phyloP scores from a whole-genome alignment of 2,113 vertebrate species.

The Nycticryphes semicollaris region DNA sequence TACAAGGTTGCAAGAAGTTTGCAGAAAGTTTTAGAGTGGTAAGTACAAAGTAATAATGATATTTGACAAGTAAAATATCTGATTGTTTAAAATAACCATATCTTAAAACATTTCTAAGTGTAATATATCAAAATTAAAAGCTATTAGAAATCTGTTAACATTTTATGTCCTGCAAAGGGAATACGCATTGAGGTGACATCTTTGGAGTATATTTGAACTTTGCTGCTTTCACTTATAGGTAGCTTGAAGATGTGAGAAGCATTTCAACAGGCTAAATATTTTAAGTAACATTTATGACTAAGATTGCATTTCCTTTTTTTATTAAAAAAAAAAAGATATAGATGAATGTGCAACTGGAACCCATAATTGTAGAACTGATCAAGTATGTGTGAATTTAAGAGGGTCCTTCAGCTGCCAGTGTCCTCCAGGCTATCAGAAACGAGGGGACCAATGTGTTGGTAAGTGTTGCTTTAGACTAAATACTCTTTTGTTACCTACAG shows the following conservation, averaged over 20 bases:
- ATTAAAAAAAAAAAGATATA: conserved; percentile 78
- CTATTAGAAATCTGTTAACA: background rate
- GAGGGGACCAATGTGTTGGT: conserved; percentile 91
- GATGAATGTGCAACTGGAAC: conserved; percentile 88
- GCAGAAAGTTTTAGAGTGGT: background rate
- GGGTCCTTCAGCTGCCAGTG: conserved; percentile 93
- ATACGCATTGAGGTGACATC: background rate
- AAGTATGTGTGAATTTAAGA: conserved; percentile 89
- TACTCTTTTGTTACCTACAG: background rate
- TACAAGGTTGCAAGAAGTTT: background rate
- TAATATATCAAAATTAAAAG: background rate
- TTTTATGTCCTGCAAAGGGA: background rate
- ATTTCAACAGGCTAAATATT: background rate
- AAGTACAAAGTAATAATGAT: background rate
- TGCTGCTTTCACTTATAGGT: background rate
- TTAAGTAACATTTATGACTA: background rate
- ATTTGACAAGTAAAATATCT: background rate
- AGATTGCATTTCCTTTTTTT: background rate
- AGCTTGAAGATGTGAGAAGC: background rate
- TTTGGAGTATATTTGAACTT: background rate
- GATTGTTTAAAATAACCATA: background rate
- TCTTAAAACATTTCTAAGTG: background rate
- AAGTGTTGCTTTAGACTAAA: conserved; percentile 41
- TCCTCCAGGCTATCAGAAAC: conserved; percentile 86
- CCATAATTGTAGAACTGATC: conserved; percentile 86